Base-by-base conservation (phyloP, 2,888 invertebrate genomes). In the Dascillus cervinus region DNA sequence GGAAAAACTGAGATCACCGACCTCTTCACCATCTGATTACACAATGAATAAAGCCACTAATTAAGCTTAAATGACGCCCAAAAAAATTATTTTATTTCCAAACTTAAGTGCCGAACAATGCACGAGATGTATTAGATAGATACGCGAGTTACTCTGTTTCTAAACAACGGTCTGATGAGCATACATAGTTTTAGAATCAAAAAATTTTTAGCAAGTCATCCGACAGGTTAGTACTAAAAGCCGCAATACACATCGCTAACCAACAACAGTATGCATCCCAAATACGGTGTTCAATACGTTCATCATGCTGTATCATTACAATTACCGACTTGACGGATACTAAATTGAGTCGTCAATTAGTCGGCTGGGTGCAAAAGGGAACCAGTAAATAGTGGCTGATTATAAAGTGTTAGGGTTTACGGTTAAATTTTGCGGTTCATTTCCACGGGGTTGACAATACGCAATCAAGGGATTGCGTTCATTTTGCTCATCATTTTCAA, bases 341-440 rank as follows among this genome's bases (percentile, higher is more conserved):
- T 43, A 49, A 48, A 50, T 49, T 51, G 51, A 51, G 51, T 49
- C 41, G 48, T 50, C 47, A 48, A 46, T 48, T 50, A 47, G 43
- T 39, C 30, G 39, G 30, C 37, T 29, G 40, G 34, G 35, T 36
- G 38, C 28, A 34, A 27, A 42, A 44, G 48, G 42, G 41, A 42
- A 38, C n/a, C n/a, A n/a, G 35, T 44, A 47, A 49, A 47, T 43
- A 41, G 41, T 32, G 43, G 41, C 46, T 50, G 50, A 50, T 50
- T 50, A 50, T 50, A 49, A 50, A 50, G 47, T 39, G 43, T 35
- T 37, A 36, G 41, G 43, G 40, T 42, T 43, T 40, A 35, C 40
- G 31, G 42, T 43, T 40, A 41, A 46, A 52, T 52, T 50, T 50
- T 47, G 52, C 43, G 51, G 52, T 51, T 50, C 47, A 50, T 51